Base-by-base conservation (phyloP, 1,140 invertebrate species). In the Triops longicaudatus region DNA sequence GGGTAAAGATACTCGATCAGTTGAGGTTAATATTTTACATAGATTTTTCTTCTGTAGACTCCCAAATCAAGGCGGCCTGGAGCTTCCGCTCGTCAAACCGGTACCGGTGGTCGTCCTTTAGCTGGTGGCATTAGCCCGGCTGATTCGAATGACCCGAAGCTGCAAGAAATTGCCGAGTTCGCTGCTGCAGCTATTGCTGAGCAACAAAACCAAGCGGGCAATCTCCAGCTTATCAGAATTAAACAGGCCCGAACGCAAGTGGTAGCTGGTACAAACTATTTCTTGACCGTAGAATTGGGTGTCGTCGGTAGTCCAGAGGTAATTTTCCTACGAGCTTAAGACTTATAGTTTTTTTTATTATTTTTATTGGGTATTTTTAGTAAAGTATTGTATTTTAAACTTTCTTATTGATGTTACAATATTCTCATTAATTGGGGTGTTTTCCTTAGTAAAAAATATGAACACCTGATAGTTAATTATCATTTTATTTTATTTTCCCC, bases 241-340 rank as follows among this genome's bases (percentile, higher is more conserved):
- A 42, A 50, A n/a, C 11, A 63, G 26, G 74, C 74, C 26, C 26
- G 31, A 1, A 75, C 1, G 12, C 74, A 75, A 44, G 26, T 75
- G 0, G 74, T 75, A 12, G 26, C 22, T 26, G 74, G 74, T 10
- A 75, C 26, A n/a, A 75, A 75, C 17, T 43, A 50, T 26, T 27
- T 11, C 26, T 50, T 75, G 26, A 63, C 43, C 22, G 11, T 75
- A 17, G 74, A 75, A 63, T 43, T 75, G 43, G 74, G 74, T 50
- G 26, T 26, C 12, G 22, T 14, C 7, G 22, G 1, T 17, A 22
- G 14, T 22, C 14, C 10, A 3, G 22, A 63, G 50, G 44, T 50
- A 17, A 5, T 50, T 5, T 5, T 10, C 44, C 14, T 1, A 50
- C 44, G 12, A 50, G n/a, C 9, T 50, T 17, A 9, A 11, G 14